These are phyloP conservation scores for Celastrina argiolus DNA, from an alignment of 2,888 invertebrate species.

Conservation along the genomic window DNA sequence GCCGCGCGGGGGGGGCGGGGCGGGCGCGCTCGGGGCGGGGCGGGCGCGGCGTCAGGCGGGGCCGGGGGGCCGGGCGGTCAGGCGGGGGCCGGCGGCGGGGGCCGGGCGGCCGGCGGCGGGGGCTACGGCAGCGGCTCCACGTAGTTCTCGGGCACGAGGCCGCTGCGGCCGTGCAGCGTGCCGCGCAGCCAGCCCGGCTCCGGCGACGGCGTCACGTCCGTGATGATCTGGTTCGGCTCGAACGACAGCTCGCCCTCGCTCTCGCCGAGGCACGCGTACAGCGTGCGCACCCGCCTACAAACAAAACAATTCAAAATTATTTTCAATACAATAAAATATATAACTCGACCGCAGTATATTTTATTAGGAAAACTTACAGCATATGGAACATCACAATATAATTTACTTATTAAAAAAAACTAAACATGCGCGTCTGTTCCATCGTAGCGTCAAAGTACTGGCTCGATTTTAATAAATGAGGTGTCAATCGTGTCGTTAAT, in stretches of 20 bases:
- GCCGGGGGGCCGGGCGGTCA: slow-evolving; percentile 36
- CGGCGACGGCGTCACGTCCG: slow-evolving; percentile 93
- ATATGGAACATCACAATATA: too few species aligned
- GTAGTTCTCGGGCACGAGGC: slow-evolving; percentile 97
- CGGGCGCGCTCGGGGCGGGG: background rate
- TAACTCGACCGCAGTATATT: too few species aligned
- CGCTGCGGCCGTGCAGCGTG: slow-evolving; percentile 92
- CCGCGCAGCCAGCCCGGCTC: slow-evolving; percentile 99
- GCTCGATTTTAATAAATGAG: too few species aligned
- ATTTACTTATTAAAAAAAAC: too few species aligned
- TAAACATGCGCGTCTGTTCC: too few species aligned
- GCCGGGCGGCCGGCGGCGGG: slow-evolving; percentile 21
- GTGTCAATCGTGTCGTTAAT: too few species aligned
- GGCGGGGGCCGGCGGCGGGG: slow-evolving; percentile 51
- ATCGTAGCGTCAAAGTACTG: too few species aligned
- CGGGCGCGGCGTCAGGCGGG: slow-evolving; percentile 26
- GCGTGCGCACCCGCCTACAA: slow-evolving; percentile 91
- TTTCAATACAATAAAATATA: background rate
- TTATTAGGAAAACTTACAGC: too few species aligned
- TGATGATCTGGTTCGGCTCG: slow-evolving; percentile 98
- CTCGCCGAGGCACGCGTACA: slow-evolving; percentile 97
- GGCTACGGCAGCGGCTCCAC: slow-evolving; percentile 89
- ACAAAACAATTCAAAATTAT: too few species aligned
- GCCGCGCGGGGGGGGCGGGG: background rate
- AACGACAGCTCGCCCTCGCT: slow-evolving; percentile 98